Evolutionary conservation across 2,888 invertebrate species (phyloP).

Genomic region (Rotaria socialis): DNA sequence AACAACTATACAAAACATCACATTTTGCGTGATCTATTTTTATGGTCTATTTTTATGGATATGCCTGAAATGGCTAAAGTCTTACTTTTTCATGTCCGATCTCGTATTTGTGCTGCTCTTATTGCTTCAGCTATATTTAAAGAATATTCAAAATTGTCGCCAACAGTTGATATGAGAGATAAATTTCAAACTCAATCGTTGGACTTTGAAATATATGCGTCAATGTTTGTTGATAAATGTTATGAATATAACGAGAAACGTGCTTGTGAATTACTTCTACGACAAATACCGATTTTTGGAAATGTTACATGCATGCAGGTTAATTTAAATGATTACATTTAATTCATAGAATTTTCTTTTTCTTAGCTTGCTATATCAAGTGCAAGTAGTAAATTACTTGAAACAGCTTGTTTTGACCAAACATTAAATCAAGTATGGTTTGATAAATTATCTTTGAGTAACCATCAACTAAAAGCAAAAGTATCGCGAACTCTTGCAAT

Average conservation of each 20-base stretch:
- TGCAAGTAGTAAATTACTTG: background rate
- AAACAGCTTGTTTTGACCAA: background rate
- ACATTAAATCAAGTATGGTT: background rate
- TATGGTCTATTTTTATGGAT: background rate
- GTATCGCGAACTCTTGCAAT: background rate
- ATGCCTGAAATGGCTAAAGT: background rate
- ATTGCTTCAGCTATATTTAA: slow-evolving; percentile 3
- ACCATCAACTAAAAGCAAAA: background rate
- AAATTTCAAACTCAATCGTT: background rate
- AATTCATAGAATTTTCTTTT: background rate
- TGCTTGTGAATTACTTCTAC: slow-evolving; percentile 4
- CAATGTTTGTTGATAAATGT: background rate
- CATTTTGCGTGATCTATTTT: background rate
- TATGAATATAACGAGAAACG: background rate
- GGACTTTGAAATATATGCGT: background rate
- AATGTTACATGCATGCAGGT: slow-evolving; percentile 30
- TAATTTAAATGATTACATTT: no score
- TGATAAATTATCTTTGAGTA: background rate
- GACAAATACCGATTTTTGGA: background rate
- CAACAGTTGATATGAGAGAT: background rate
- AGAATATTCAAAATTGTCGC: background rate
- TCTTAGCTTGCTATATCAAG: background rate
- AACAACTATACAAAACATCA: background rate
- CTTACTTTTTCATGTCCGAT: background rate
- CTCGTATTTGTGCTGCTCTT: background rate